Evolutionary conservation across 2,888 invertebrate genomes (phyloP).

Genomic region (Argynnis bischoffii): DNA sequence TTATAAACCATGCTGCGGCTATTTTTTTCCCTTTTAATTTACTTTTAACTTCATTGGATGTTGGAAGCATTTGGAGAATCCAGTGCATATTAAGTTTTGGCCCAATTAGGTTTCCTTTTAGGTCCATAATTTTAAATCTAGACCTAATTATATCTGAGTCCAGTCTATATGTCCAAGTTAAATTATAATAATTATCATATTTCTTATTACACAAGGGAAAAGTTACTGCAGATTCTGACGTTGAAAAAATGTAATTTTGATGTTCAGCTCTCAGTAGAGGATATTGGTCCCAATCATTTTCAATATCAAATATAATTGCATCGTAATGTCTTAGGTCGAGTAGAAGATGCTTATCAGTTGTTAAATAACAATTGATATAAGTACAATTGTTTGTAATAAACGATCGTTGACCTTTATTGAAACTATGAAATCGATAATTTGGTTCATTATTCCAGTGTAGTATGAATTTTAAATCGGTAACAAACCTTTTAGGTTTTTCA

Average conservation of each 20-base stretch:
- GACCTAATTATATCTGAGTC: conserved; percentile 62
- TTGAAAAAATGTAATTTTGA: conserved; percentile 78
- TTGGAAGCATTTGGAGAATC: conserved; percentile 50
- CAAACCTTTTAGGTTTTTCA: conserved; percentile 50
- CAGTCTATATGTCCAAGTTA: conserved; percentile 66
- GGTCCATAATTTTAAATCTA: conserved; percentile 54
- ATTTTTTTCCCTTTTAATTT: conserved; percentile 57
- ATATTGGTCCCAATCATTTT: conserved; percentile 57
- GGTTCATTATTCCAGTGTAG: conserved; percentile 57
- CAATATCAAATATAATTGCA: conserved; percentile 80
- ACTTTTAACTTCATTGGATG: conserved; percentile 46
- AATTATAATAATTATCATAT: conserved; percentile 61
- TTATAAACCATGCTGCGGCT: conserved; percentile 68
- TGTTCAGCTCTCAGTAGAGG: conserved; percentile 54
- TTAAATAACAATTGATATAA: conserved; percentile 71
- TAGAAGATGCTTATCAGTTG: conserved; percentile 54
- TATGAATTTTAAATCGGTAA: conserved; percentile 62
- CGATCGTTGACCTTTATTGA: conserved; percentile 51
- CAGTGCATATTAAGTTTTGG: conserved; percentile 64
- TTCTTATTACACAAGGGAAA: conserved; percentile 54
- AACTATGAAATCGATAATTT: conserved; percentile 46
- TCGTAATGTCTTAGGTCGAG: conserved; percentile 64
- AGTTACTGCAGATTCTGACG: conserved; percentile 56
- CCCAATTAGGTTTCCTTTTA: conserved; percentile 54
- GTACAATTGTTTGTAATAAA: conserved; percentile 62